Percentiles rank a stretch among this genome's conserved stretches.
Conservation (phyloP, 2,797 vertebrate genomes). For the Phalloptychus januarius region DNA sequence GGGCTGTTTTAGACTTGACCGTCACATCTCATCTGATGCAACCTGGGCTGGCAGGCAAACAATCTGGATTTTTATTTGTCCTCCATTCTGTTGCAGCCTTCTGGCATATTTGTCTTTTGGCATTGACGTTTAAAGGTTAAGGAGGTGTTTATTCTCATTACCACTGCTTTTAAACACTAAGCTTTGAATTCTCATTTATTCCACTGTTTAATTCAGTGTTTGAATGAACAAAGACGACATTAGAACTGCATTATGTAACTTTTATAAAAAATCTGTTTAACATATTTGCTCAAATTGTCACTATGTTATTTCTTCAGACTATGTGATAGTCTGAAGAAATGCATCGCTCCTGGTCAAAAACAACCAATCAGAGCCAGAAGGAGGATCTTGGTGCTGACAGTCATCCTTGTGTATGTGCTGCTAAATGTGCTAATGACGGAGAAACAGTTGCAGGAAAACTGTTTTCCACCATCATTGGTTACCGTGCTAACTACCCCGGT, state of each 20-base stretch:
- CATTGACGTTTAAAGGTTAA: neutral
- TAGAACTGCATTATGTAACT: neutral
- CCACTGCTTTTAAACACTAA: neutral
- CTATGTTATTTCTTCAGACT: no score
- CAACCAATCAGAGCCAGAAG: no score
- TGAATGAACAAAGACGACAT: neutral
- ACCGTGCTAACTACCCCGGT: no score
- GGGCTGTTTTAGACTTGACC: slow-evolving; percentile 12
- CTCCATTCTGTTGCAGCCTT: slow-evolving; percentile 4
- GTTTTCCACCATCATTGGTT: no score
- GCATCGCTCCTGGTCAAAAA: no score
- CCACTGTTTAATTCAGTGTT: neutral
- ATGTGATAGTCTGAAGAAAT: no score
- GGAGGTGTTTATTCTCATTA: neutral
- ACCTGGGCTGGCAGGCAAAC: slow-evolving; percentile 17
- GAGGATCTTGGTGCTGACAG: no score
- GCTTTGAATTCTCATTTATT: neutral
- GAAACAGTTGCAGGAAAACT: no score
- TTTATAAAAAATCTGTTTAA: no score
- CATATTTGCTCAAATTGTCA: no score
- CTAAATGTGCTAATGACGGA: no score
- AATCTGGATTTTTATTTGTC: slow-evolving; percentile 11
- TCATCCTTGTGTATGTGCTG: no score
- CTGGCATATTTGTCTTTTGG: slow-evolving; percentile 8
- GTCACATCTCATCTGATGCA: slow-evolving; percentile 9